Evolutionary conservation across 1,140 invertebrate genomes (phyloP).

Genomic region (Drosophila teissieri): DNA sequence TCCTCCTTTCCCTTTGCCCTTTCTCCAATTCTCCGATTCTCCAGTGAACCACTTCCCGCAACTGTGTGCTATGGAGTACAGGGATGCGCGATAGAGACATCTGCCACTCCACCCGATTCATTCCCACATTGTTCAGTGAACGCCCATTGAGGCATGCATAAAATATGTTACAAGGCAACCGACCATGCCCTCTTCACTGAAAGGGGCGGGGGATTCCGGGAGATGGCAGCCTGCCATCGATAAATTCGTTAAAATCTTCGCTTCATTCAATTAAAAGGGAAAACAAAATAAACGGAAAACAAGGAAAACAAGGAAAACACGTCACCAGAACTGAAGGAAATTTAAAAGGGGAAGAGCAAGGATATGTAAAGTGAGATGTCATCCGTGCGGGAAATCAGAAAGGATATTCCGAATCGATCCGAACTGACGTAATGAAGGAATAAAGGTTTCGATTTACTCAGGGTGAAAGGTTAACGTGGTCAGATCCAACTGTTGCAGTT

Average conservation of each 20-base stretch:
- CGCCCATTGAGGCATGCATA: slow-evolving; percentile 60
- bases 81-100: slow-evolving; percentile 52
- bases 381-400: slow-evolving; percentile 10
- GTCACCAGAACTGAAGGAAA: slow-evolving; percentile 26
- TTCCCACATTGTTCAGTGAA: slow-evolving; percentile 48
- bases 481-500: background rate
- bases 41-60: slow-evolving; percentile 22
- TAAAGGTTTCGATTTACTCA: slow-evolving; percentile 29
- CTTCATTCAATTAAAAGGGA: slow-evolving; percentile 44
- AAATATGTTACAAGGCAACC: slow-evolving; percentile 62
- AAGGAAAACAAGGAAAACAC: slow-evolving; percentile 11
- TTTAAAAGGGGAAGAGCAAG: slow-evolving; percentile 24
- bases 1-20: background rate
- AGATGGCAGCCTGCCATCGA: slow-evolving; percentile 27
- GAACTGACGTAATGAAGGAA: slow-evolving; percentile 28
- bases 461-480: background rate
- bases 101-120: slow-evolving; percentile 15
- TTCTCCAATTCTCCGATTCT: background rate
- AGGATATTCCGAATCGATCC: slow-evolving; percentile 18
- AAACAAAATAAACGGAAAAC: slow-evolving; percentile 24
- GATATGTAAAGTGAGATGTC: slow-evolving; percentile 46
- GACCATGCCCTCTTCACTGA: slow-evolving; percentile 27
- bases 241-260: slow-evolving; percentile 56
- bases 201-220: slow-evolving; percentile 5
- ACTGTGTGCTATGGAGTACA: slow-evolving; percentile 23